These are phyloP conservation scores for Genyomyrus donnyi DNA, from an alignment of 2,113 vertebrate species.

Conservation along the genomic window DNA sequence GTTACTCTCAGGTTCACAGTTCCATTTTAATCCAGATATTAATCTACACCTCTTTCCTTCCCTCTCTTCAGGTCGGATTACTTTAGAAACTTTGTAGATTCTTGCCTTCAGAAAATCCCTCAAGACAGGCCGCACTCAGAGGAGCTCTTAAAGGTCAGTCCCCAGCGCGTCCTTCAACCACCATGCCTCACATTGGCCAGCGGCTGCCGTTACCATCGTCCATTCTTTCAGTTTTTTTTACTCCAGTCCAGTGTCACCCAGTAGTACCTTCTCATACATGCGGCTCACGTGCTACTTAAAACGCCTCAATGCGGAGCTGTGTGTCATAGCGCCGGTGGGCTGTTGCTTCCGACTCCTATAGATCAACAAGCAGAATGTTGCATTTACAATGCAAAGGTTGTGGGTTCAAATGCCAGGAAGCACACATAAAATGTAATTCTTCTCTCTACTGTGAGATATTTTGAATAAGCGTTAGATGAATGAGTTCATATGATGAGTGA, in stretches of 20 bases:
- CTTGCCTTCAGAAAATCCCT: conserved; percentile 98
- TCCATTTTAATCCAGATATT: background rate
- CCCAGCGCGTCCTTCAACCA: background rate
- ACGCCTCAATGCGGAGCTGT: background rate
- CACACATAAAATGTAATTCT: background rate
- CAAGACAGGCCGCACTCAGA: conserved; percentile 96
- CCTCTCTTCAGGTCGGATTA: conserved; percentile 81
- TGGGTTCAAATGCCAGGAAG: background rate
- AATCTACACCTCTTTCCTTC: conserved; percentile 22
- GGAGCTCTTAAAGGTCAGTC: conserved; percentile 86
- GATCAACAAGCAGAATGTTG: background rate
- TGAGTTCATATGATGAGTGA: background rate
- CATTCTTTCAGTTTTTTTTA: background rate
- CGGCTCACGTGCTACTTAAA: background rate
- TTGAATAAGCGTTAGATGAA: background rate
- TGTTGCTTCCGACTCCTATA: background rate
- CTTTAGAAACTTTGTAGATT: conserved; percentile 98
- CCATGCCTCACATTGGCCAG: background rate
- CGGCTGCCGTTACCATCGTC: background rate
- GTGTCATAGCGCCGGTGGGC: background rate
- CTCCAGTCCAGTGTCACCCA: background rate
- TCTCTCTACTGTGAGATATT: background rate
- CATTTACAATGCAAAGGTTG: background rate
- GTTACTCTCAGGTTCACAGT: background rate
- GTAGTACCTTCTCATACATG: background rate